phyloP scores from a whole-genome alignment of 1,140 invertebrate genomes.

The Microplitis demolitor region DNA sequence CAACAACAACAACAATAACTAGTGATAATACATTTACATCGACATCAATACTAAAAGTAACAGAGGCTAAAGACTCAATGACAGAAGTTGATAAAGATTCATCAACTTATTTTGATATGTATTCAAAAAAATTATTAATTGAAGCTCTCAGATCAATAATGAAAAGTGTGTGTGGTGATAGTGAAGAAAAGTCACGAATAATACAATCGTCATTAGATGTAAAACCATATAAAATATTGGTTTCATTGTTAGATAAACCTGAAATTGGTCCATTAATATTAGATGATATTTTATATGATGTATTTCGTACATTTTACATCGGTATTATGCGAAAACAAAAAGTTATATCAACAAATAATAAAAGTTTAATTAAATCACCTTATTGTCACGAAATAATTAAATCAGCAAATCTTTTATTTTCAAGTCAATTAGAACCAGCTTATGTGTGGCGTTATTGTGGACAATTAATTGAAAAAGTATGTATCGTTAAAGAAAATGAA shows the following conservation, averaged over 20 bases:
- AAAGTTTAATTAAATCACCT: constrained; percentile 29
- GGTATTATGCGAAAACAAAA: constrained; percentile 30
- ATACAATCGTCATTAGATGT: constrained; percentile 65
- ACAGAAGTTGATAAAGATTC: constrained; percentile 44
- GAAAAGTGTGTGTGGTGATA: constrained; percentile 64
- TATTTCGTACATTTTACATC: constrained; percentile 71
- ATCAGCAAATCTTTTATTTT: constrained; percentile 85
- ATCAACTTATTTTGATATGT: constrained; percentile 73
- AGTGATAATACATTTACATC: no score
- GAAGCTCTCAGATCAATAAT: constrained; percentile 70
- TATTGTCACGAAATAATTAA: constrained; percentile 72
- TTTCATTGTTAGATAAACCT: constrained; percentile 86
- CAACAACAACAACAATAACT: no score
- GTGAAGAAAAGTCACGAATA: constrained; percentile 17
- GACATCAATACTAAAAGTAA: constrained; percentile 62
- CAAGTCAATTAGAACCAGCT: constrained; percentile 76
- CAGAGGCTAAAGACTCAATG: constrained; percentile 43
- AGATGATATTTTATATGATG: constrained; percentile 84
- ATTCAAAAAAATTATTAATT: constrained; percentile 73
- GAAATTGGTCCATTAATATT: constrained; percentile 86
- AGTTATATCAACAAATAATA: no score
- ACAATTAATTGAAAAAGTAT: constrained; percentile 71
- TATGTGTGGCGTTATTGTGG: constrained; percentile 88
- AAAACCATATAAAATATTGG: constrained; percentile 82
- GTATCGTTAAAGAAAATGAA: constrained; percentile 52